A percentile compares a stretch with the other conserved stretches of the same genome.
Conservation (phyloP, 1,140 invertebrate species). For the Cotesia vestalis region DNA sequence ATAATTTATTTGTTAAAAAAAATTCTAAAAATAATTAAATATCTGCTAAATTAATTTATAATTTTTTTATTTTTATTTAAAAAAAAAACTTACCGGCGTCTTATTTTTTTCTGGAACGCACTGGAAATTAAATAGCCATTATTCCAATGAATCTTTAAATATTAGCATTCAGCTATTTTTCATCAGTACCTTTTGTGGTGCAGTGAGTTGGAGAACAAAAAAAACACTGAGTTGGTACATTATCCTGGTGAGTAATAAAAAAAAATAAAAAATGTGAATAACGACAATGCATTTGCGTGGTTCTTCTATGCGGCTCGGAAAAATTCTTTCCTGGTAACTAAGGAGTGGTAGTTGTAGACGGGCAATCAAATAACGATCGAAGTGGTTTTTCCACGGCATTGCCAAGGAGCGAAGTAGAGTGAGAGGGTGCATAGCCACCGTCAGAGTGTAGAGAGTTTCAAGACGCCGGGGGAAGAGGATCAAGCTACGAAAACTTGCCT, state of each 20-base stretch:
- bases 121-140: no score
- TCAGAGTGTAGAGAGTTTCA: constrained; percentile 4
- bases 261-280: constrained; percentile 17
- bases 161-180: background rate
- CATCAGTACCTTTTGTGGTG: constrained; percentile 17
- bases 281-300: constrained; percentile 14
- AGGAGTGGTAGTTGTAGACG: constrained; percentile 7
- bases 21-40: no score
- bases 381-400: constrained; percentile 24
- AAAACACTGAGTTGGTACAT: background rate
- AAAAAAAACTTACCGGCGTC: no score
- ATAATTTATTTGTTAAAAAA: no score
- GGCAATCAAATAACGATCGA: constrained; percentile 31
- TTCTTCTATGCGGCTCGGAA: background rate
- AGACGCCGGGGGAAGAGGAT: background rate
- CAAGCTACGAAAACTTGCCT: constrained; percentile 12
- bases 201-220: background rate
- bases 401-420: constrained; percentile 9
- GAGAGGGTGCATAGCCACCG: constrained; percentile 7
- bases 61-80: no score
- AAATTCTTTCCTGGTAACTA: constrained; percentile 24
- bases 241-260: background rate
- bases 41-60: no score
- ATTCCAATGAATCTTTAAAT: no score
- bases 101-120: no score